Evolutionary conservation across 2,113 vertebrate species (phyloP), one percentile per base, ranked within the genome.

Genomic region (Shinisaurus crocodilurus): DNA sequence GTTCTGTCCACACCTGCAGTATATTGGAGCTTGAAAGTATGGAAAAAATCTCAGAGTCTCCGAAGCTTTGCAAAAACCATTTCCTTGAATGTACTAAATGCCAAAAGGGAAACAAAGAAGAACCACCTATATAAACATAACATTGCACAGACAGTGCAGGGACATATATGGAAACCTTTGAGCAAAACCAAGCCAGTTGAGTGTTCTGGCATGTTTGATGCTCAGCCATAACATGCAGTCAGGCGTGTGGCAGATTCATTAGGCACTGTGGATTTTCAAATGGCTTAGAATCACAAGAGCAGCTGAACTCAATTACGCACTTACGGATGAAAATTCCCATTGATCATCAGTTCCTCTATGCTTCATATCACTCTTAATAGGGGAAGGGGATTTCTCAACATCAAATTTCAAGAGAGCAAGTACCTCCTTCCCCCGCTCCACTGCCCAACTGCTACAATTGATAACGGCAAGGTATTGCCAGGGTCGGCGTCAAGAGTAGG

Each of bases 71-170:
- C 74, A 89, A 93, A 96, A 94, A 90, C 94, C 90, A 94, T 96
- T 97, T 97, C 94, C 97, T 96, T 95, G 92, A 92, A 96, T 84
- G 82, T 60, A 69, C 85, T 96, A 96, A 97, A 94, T 84, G 87
- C 89, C 93, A 96, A 96, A 96, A 84, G 95, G 93, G 96, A 95
- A 96, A 96, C 92, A 85, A 96, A 96, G 95, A 89, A 94, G 91
- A 93, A 92, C n/a, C 95, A 95, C 93, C 92, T 97, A 96, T 96
- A 91, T 95, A 95, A 93, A 91, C 92, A 94, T 89, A 96, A 93
- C 92, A 94, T 95, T 77, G 50, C 96, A 94, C 90, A 93, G 87
- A 54, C 83, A 92, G 88, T 89, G 92, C 89, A 90, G 57, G 84
- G 90, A 82, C 60, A 32, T 65, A 32, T 43, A 92, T 89, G 87